Base-by-base conservation (phyloP, 2,797 vertebrate species). In the Odontamblyopus lacepedii region DNA sequence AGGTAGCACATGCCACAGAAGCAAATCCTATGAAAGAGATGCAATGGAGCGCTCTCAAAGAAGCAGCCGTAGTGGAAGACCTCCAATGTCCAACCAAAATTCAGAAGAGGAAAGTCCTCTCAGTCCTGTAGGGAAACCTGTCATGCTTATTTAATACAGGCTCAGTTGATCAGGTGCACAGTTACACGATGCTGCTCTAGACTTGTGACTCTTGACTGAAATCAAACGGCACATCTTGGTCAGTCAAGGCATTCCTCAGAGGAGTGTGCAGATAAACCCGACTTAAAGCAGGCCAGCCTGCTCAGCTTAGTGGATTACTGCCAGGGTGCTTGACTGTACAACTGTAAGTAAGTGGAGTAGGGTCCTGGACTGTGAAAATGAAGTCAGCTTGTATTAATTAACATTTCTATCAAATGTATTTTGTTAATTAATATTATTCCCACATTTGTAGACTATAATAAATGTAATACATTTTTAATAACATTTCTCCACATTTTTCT, bases 61-160 rank as follows among this genome's bases (percentile, higher is more conserved):
- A 88, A 94, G 89, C 1, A 87, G 94, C 72, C 95, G 96, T 0
- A 80, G 88, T 72, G 93, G 95, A 71, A 94, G 97, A 75, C 94
- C 96, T 4, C 95, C 97, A 6, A 93, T 99, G 91, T 95, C 96
- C 78, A 94, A 92, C 3, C 97, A 99, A 88, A 96, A 95, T 85
- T 99, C 97, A 0, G 98, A 99, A 80, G 98, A 99, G 85, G 98
- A 99, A 84, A 98, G 96, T 75, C 98, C 97, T 0, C 92, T 99
- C 68, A 99, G 98, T 89, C 98, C 97, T 51, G 89, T 97, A 83
- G 97, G 97, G 44, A 97, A 96, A 83, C 92, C 94, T 16, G 89
- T 96, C 23, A 23, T 23, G 23, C 23, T 23, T 64, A 62, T 29
- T 55, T 35, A 70, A 30, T 50, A 72, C 6, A 68, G 60, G n/a